Base-by-base conservation (phyloP, 92 coral and sea anemone species). In the Porites evermanni region DNA sequence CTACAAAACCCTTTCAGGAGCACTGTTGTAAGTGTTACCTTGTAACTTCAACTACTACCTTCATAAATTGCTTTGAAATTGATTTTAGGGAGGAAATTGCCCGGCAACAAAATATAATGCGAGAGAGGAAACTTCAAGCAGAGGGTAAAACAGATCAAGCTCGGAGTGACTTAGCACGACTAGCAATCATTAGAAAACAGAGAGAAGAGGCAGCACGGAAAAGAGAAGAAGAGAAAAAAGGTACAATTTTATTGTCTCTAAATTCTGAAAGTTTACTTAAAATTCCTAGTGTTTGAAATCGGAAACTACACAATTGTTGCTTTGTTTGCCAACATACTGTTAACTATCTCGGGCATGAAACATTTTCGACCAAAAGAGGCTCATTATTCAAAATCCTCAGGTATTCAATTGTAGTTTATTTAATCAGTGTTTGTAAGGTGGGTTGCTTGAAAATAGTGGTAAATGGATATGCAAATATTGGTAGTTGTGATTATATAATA, bases 121-220 rank as follows among this genome's bases (percentile, higher is more conserved):
- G 98, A 23, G 88, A 80, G 82, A 89, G 89, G 61, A 97, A 97
- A 74, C 91, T 93, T 38, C 97, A 97, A 16, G 93, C 89, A 13
- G 96, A 95, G 59, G 96, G 98, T 2, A 95, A 97, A 82, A 97
- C 99, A 10, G 98, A 97, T 17, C 94, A 97, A 88, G 99, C 98
- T 7, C 92, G 91, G 29, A 81, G 92, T 52, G 99, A 97, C 70
- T 82, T 97, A 60, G 99, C 99, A 18, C 89, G 99, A 59, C 94
- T 97, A 47, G 98, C 99, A 11, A 89, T 97, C 52, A 93, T 97
- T 23, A 86, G 95, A 75, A 97, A 92, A 87, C 89, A 95, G 84
- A 80, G 99, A 80, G 99, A 93, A 67, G 98, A 95, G 50, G 95
- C 96, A 8, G 95, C 97, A 14, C 81, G 74, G 79, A 93, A 93